These are phyloP conservation scores for Malacoctenus gilli DNA, from an alignment of 2,797 vertebrate genomes.

Conservation along the genomic window DNA sequence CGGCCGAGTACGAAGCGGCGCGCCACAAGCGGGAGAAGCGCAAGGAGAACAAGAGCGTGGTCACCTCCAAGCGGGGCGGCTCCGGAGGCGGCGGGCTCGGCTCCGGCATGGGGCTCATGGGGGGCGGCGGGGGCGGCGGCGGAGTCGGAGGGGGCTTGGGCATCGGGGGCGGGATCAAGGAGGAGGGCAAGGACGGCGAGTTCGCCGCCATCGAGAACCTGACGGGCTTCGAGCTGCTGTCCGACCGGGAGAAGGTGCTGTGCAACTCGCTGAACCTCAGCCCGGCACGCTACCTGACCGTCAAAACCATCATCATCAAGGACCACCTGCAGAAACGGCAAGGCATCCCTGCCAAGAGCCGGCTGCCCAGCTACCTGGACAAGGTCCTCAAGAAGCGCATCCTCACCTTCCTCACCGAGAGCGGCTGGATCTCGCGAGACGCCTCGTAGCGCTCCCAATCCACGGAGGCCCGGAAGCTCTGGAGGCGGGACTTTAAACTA, in stretches of 20 bases:
- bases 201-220: slow-evolving; percentile 95
- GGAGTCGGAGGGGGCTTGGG: slow-evolving; percentile 63
- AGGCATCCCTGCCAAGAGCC: slow-evolving; percentile 94
- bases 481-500: slow-evolving; percentile 38
- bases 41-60: slow-evolving; percentile 90
- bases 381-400: slow-evolving; percentile 97
- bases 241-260: slow-evolving; percentile 94
- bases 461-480: slow-evolving; percentile 1
- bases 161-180: slow-evolving; percentile 78
- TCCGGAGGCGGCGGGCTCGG: slow-evolving; percentile 63
- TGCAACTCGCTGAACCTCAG: slow-evolving; percentile 93
- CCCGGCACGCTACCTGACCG: slow-evolving; percentile 94
- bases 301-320: slow-evolving; percentile 97
- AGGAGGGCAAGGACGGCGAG: slow-evolving; percentile 91
- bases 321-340: slow-evolving; percentile 97
- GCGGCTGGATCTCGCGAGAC: slow-evolving; percentile 97
- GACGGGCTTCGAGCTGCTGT: slow-evolving; percentile 92
- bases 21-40: slow-evolving; percentile 95
- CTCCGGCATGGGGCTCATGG: slow-evolving; percentile 78
- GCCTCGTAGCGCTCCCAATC: slow-evolving; percentile 88
- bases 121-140: slow-evolving; percentile 57
- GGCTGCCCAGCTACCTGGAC: slow-evolving; percentile 94
- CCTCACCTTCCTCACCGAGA: slow-evolving; percentile 95
- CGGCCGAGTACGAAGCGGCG: slow-evolving; percentile 92
- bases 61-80: slow-evolving; percentile 82